Evolutionary conservation across 2,797 vertebrate genomes (phyloP).

Genomic region (Poecilia wingei): DNA sequence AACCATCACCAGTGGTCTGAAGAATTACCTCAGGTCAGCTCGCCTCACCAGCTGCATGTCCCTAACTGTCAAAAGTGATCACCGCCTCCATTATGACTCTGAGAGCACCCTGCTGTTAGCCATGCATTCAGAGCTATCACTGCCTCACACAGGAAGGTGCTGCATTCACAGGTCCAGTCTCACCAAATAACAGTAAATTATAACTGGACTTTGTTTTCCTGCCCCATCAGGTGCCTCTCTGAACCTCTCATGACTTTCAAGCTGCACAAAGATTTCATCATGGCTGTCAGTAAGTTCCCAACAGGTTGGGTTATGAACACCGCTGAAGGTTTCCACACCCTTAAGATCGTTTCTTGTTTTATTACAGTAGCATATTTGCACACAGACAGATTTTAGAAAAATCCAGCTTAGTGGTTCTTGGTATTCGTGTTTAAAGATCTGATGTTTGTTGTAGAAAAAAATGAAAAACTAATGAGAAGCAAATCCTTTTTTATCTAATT

Average conservation of each 20-base stretch:
- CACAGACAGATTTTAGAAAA: neutral
- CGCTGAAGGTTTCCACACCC: neutral
- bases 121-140: slow-evolving; percentile 28
- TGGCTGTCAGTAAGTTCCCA: slow-evolving; percentile 94
- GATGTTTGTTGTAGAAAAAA: neutral
- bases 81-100: slow-evolving; percentile 60
- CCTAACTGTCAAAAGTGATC: slow-evolving; percentile 52
- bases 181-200: slow-evolving; percentile 40
- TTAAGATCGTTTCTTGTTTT: neutral
- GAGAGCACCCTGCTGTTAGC: slow-evolving; percentile 50
- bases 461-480: neutral
- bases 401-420: neutral
- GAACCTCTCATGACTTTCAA: slow-evolving; percentile 97
- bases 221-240: slow-evolving; percentile 87
- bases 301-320: slow-evolving; percentile 7
- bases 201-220: slow-evolving; percentile 35
- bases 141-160: slow-evolving; percentile 33
- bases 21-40: slow-evolving; percentile 98
- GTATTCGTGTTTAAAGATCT: neutral
- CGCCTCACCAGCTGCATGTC: slow-evolving; percentile 44
- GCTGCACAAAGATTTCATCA: slow-evolving; percentile 95
- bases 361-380: neutral
- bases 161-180: slow-evolving; percentile 31
- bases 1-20: slow-evolving; percentile 95
- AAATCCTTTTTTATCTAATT: neutral